These are phyloP conservation scores for Hemibagrus guttatus DNA, from an alignment of 2,797 vertebrate genomes.

Conservation along the genomic window DNA sequence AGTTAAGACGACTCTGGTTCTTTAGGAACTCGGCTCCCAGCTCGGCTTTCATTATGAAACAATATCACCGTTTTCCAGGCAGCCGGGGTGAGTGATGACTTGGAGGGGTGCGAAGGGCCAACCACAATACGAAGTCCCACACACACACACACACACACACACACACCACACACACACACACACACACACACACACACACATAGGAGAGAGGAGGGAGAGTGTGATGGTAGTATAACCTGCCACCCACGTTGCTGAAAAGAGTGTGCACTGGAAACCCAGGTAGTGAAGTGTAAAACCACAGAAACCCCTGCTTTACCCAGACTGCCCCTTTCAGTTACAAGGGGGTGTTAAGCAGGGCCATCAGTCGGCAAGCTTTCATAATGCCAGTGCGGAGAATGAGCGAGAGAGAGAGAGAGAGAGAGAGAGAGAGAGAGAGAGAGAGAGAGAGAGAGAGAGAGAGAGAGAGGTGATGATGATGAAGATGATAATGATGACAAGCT, in stretches of 20 bases:
- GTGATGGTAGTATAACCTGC: slow-evolving; percentile 91
- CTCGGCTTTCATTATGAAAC: slow-evolving; percentile 90
- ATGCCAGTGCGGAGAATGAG: slow-evolving; percentile 53
- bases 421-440: not conserved
- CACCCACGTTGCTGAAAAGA: slow-evolving; percentile 98
- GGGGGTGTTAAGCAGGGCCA: slow-evolving; percentile 83
- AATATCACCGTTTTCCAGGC: slow-evolving; percentile 97
- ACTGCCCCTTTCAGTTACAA: slow-evolving; percentile 89
- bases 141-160: slow-evolving; percentile 8
- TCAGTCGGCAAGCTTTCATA: slow-evolving; percentile 66
- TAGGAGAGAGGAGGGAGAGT: slow-evolving; percentile 52
- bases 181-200: slow-evolving; percentile 12
- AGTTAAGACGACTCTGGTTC: slow-evolving; percentile 73
- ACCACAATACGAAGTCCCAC: slow-evolving; percentile 86
- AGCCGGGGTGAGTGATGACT: slow-evolving; percentile 94
- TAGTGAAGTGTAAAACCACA: slow-evolving; percentile 95
- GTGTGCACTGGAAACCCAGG: slow-evolving; percentile 89
- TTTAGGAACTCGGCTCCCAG: slow-evolving; percentile 79
- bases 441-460: not conserved
- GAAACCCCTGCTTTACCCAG: slow-evolving; percentile 90
- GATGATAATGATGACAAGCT: slow-evolving; percentile 27
- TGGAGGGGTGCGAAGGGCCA: slow-evolving; percentile 95
- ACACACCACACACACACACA: slow-evolving; percentile 17
- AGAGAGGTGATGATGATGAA: not conserved
- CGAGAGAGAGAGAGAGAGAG: not conserved